A percentile compares a stretch with the other conserved stretches of the same genome.
These are phyloP conservation scores for Luffia ferchaultella DNA, from an alignment of 2,888 invertebrate genomes.

Conservation along the genomic window DNA sequence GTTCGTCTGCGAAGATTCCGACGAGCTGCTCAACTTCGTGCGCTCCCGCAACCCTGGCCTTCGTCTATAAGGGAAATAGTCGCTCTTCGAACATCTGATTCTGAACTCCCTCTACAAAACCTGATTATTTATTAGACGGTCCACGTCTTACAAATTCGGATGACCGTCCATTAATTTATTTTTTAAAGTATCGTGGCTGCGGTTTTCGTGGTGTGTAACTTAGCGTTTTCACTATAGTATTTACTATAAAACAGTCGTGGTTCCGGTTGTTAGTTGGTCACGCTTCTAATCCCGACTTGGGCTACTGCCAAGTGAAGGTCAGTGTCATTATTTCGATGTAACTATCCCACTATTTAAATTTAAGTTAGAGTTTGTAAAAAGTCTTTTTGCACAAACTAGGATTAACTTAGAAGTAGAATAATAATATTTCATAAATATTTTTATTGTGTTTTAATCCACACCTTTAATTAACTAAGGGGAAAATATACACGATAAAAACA, in stretches of 20 bases:
- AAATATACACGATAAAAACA: too few relatives aligned
- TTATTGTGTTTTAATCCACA: conserved; percentile 6
- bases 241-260: background rate
- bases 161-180: background rate
- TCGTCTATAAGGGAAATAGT: conserved; percentile 77
- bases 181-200: background rate
- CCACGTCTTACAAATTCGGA: background rate
- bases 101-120: background rate
- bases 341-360: conserved; percentile 23
- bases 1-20: conserved; percentile 91
- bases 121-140: background rate
- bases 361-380: conserved; percentile 43
- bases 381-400: conserved; percentile 46
- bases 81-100: background rate
- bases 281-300: background rate
- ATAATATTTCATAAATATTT: conserved; percentile 25
- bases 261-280: background rate
- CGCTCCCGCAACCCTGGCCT: conserved; percentile 88
- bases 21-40: conserved; percentile 88
- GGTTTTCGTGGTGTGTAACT: background rate
- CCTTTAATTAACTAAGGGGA: background rate
- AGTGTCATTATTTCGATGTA: conserved; percentile 4
- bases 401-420: conserved; percentile 43
- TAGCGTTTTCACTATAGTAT: background rate
- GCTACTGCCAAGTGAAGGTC: background rate